Conservation (phyloP, 2,113 vertebrate genomes). For the Microtus richardsoni region DNA sequence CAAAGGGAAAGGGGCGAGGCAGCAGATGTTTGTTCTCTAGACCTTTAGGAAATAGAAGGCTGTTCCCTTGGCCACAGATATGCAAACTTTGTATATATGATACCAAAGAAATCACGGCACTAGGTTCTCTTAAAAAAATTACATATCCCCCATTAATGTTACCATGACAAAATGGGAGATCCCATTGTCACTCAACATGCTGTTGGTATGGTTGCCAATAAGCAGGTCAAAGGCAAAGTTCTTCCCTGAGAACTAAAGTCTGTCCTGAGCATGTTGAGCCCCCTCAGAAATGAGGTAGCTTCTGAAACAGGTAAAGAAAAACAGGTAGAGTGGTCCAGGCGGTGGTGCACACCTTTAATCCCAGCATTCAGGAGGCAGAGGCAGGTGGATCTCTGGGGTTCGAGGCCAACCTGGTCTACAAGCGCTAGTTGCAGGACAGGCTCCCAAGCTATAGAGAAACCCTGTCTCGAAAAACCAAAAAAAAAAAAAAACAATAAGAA, state of each 20-base stretch:
- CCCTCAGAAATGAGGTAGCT: neutral
- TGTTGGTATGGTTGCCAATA: neutral
- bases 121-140: neutral
- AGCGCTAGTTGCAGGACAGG: too few species aligned
- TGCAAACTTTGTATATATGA: neutral
- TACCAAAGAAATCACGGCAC: neutral
- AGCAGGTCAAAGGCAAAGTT: neutral
- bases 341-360: too few species aligned
- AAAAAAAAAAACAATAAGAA: too few species aligned
- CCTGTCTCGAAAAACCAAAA: too few species aligned
- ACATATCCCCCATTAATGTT: neutral
- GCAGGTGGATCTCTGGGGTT: too few species aligned
- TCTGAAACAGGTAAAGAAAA: neutral
- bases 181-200: neutral
- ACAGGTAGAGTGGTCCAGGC: too few species aligned
- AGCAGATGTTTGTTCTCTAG: neutral
- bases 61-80: neutral
- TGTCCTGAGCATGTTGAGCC: fast-evolving
- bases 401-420: too few species aligned
- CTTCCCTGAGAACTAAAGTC: neutral
- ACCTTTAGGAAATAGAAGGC: neutral
- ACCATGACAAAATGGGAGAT: neutral
- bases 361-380: too few species aligned
- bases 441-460: too few species aligned
- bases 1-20: neutral